phyloP scores from a whole-genome alignment of 2,113 vertebrate species.

The Thinocorus orbignyianus region DNA sequence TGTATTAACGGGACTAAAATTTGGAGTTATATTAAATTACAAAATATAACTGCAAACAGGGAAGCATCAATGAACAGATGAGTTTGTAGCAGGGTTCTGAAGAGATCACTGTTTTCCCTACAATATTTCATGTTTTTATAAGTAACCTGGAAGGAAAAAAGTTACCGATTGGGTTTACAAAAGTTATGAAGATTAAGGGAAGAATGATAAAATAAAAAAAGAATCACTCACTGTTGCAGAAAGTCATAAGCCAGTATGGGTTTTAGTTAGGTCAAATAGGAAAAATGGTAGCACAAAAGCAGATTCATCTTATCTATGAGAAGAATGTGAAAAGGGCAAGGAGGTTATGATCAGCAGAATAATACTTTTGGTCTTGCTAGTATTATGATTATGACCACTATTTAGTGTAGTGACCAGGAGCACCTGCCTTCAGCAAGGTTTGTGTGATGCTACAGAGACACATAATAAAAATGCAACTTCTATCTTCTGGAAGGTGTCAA shows the following conservation, averaged over 20 bases:
- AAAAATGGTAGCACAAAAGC: not conserved
- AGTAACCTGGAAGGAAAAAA: not conserved
- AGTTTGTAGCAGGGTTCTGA: not conserved
- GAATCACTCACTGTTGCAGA: not conserved
- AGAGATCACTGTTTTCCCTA: not conserved
- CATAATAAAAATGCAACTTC: not conserved
- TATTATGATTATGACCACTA: not conserved
- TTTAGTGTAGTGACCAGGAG: not conserved
- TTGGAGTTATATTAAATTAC: not conserved
- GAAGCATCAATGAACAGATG: not conserved
- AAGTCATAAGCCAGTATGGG: not conserved
- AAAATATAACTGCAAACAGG: not conserved
- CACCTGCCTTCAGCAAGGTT: not conserved
- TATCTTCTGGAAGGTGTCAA: not conserved
- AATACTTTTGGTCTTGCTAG: not conserved
- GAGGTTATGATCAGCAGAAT: not conserved
- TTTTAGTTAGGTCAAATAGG: not conserved
- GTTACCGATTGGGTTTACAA: not conserved
- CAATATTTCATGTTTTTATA: not conserved
- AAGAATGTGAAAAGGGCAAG: not conserved
- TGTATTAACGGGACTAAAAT: not conserved
- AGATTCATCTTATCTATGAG: not conserved
- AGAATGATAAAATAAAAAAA: not conserved
- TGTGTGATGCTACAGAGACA: not conserved
- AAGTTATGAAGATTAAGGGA: not conserved